A percentile compares a stretch with the other conserved stretches of the same genome.
Conservation (phyloP, 1,140 invertebrate species). For the Brachionus koreanus region DNA sequence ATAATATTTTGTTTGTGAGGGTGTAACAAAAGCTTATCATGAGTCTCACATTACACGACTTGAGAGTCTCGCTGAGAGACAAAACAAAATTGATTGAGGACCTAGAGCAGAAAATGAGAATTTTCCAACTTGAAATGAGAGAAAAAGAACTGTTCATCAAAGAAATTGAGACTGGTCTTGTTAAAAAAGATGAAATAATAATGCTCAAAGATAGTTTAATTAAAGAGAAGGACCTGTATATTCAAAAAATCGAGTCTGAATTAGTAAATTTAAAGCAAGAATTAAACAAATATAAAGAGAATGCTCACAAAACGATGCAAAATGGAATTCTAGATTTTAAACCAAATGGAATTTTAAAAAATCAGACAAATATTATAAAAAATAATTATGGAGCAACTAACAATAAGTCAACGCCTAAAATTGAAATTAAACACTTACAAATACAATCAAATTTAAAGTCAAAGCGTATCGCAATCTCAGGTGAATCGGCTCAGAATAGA, state of each 20-base stretch:
- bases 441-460: slow-evolving; percentile 11
- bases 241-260: slow-evolving; percentile 6
- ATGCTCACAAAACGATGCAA: not conserved
- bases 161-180: not conserved
- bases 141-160: not conserved
- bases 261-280: not conserved
- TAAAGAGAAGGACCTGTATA: slow-evolving; percentile 27
- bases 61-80: slow-evolving; percentile 31
- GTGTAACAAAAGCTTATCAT: not conserved
- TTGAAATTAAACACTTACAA: slow-evolving; percentile 17
- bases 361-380: slow-evolving; percentile 10
- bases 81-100: slow-evolving; percentile 6
- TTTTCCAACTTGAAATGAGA: not conserved
- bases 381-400: not conserved
- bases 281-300: slow-evolving; percentile 16
- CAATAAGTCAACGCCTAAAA: not conserved
- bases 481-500: slow-evolving; percentile 31
- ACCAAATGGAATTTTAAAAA: not conserved
- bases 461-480: slow-evolving; percentile 22
- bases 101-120: slow-evolving; percentile 1
- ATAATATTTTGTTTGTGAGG: not conserved
- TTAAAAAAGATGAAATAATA: slow-evolving; percentile 40
- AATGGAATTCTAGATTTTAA: not conserved
- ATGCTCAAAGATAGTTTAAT: slow-evolving; percentile 27
- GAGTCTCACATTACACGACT: slow-evolving; percentile 32